These are phyloP conservation scores for Alosa alosa DNA, from an alignment of 2,113 vertebrate species.

Conservation along the genomic window DNA sequence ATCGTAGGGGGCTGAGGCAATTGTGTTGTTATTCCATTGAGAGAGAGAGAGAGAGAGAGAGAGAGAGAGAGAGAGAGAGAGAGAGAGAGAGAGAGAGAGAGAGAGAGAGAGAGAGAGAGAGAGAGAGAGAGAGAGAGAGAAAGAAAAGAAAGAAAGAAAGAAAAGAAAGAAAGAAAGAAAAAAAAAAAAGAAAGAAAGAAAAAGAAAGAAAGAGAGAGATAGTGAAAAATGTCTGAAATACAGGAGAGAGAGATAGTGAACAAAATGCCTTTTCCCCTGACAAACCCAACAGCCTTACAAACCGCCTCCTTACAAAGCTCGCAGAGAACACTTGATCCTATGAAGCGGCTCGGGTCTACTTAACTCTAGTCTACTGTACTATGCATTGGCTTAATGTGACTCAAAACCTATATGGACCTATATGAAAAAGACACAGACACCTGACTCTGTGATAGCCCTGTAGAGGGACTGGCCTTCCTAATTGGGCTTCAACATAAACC, in stretches of 20 bases:
- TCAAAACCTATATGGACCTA: too few relatives aligned
- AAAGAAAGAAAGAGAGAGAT: neutral
- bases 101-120: neutral
- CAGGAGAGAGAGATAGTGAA: too few relatives aligned
- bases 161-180: neutral
- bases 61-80: neutral
- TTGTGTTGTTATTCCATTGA: neutral
- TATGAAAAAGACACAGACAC: neutral
- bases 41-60: neutral
- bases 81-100: neutral
- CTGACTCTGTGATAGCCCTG: neutral
- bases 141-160: too few relatives aligned
- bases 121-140: too few relatives aligned
- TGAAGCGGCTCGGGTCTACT: too few relatives aligned
- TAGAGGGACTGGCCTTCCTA: conserved; percentile 31
- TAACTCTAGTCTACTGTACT: conserved; percentile 34
- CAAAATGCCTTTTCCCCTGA: too few relatives aligned
- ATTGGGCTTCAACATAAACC: conserved; percentile 26
- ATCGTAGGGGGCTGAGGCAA: conserved; percentile 45
- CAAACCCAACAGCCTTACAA: too few relatives aligned
- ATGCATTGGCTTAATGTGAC: too few relatives aligned
- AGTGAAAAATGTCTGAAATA: neutral
- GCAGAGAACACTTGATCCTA: too few relatives aligned
- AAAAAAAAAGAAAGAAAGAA: too few relatives aligned
- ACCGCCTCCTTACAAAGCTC: too few relatives aligned